phyloP scores from a whole-genome alignment of 2,797 vertebrate genomes.

The Microctenopoma lineatum region DNA sequence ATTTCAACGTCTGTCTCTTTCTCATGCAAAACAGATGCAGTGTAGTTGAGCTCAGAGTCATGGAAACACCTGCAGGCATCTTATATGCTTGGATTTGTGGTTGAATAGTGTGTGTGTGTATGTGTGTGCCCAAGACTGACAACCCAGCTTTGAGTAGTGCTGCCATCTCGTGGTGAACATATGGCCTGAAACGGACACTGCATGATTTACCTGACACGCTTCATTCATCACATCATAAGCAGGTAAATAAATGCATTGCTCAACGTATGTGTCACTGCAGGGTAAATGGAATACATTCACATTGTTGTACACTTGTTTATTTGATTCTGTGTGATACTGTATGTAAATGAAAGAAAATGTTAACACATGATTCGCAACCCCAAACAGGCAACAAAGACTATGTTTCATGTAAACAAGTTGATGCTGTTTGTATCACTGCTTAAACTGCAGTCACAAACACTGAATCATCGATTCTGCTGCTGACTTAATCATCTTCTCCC shows the following conservation, averaged over 20 bases:
- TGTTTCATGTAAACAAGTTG: conserved; percentile 26
- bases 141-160: conserved; percentile 59
- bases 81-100: conserved; percentile 29
- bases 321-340: neutral
- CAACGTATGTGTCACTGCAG: conserved; percentile 12
- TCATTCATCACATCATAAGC: conserved; percentile 41
- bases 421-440: conserved; percentile 23
- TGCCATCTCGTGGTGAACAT: conserved; percentile 78
- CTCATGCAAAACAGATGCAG: conserved; percentile 63
- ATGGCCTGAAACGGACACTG: neutral
- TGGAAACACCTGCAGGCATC: conserved; percentile 67
- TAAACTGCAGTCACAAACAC: conserved; percentile 40
- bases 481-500: conserved; percentile 45
- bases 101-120: conserved; percentile 5
- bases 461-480: conserved; percentile 51
- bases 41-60: conserved; percentile 43
- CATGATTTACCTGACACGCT: conserved; percentile 16
- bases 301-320: neutral
- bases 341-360: conserved; percentile 15
- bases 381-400: conserved; percentile 12
- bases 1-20: conserved; percentile 56
- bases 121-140: conserved; percentile 10
- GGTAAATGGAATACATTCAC: neutral
- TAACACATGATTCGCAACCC: conserved; percentile 28
- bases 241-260: conserved; percentile 34